Conservation (phyloP, 2,888 invertebrate species). For the Tinea pellionella region DNA sequence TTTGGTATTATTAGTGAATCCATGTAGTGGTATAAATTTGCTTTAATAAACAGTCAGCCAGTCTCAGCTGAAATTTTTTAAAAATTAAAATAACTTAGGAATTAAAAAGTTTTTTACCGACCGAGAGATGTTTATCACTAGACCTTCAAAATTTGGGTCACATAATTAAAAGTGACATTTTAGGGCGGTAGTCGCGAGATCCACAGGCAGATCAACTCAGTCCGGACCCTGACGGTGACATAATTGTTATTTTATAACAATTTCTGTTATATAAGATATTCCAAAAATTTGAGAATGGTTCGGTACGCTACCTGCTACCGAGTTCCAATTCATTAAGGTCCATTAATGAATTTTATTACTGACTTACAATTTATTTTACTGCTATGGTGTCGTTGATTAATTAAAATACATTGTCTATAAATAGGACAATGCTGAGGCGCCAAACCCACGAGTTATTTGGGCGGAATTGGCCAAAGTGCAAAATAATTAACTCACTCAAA, state of each 20-base stretch:
- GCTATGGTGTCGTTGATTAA: constrained; percentile 40
- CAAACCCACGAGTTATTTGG: neutral
- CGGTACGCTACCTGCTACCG: constrained; percentile 53
- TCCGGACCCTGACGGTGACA: constrained; percentile 23
- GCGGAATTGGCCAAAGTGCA: constrained; percentile 1
- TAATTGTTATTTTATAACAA: constrained; percentile 47
- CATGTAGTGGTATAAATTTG: neutral
- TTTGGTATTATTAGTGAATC: no score
- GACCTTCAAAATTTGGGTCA: constrained; percentile 30
- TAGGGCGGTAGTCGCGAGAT: constrained; percentile 8
- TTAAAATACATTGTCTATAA: constrained; percentile 32
- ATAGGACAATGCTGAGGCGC: neutral
- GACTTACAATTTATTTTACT: constrained; percentile 43
- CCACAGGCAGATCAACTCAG: constrained; percentile 19
- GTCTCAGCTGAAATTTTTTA: no score
- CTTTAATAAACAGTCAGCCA: neutral
- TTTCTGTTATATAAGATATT: constrained; percentile 24
- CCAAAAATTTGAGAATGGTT: constrained; percentile 23
- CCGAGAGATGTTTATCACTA: constrained; percentile 11
- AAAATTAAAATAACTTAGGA: no score
- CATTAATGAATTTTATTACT: constrained; percentile 56
- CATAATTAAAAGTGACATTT: constrained; percentile 34
- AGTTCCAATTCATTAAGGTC: constrained; percentile 58
- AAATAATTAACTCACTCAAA: constrained; percentile 1
- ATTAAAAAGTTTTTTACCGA: neutral